A percentile compares a stretch with the other conserved stretches of the same genome.
Conservation (phyloP, 2,888 invertebrate species). For the Acheta domesticus region DNA sequence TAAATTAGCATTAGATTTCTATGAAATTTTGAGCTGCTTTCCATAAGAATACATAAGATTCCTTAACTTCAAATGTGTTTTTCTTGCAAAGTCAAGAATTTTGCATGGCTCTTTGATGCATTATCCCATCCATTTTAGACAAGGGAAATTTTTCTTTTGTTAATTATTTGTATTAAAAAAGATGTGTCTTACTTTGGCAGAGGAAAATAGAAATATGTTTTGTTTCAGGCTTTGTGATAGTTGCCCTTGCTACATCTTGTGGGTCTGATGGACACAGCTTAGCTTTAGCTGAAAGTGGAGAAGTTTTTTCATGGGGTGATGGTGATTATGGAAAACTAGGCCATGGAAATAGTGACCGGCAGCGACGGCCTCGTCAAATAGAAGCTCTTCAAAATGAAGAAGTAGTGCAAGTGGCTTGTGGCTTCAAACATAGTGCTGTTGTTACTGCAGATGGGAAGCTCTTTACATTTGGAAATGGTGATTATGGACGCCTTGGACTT, state of each 20-base stretch:
- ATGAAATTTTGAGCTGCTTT: too few relatives aligned
- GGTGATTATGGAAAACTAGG: slow-evolving; percentile 65
- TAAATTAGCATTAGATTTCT: too few relatives aligned
- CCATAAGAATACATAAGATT: too few relatives aligned
- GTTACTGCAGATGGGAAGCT: slow-evolving; percentile 61
- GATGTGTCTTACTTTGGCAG: too few relatives aligned
- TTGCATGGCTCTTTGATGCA: too few relatives aligned
- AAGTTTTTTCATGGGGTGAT: slow-evolving; percentile 65
- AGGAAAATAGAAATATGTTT: too few relatives aligned
- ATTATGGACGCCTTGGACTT: slow-evolving; percentile 59
- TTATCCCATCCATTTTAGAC: too few relatives aligned
- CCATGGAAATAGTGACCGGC: slow-evolving; percentile 62
- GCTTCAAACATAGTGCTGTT: slow-evolving; percentile 63
- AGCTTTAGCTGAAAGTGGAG: slow-evolving; percentile 62
- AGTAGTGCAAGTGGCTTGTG: slow-evolving; percentile 59
- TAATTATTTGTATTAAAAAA: too few relatives aligned
- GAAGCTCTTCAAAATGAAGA: slow-evolving; percentile 61
- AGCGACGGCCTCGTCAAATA: slow-evolving; percentile 59
- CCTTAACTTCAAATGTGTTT: too few relatives aligned
- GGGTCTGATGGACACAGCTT: slow-evolving; percentile 64
- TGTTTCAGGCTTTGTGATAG: slow-evolving; percentile 57
- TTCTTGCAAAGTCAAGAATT: too few relatives aligned
- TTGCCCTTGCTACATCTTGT: slow-evolving; percentile 59
- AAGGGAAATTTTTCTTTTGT: too few relatives aligned
- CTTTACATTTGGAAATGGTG: slow-evolving; percentile 64